Conservation (phyloP, 2,888 invertebrate species). For the Lapara coniferarum region DNA sequence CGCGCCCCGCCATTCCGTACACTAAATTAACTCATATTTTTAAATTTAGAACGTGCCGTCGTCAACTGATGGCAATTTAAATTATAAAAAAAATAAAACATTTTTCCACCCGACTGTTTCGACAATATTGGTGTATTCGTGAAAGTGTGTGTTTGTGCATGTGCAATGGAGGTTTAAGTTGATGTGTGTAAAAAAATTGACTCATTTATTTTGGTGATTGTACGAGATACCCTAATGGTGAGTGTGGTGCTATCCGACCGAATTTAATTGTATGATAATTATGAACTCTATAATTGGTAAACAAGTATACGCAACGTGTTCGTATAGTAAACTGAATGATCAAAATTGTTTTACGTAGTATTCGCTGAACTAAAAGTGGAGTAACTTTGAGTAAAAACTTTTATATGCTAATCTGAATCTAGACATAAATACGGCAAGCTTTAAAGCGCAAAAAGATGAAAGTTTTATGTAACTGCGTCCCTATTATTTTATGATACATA, state of each 20-base stretch:
- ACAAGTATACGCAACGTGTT: not conserved
- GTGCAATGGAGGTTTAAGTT: conserved; percentile 50
- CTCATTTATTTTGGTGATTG: conserved; percentile 50
- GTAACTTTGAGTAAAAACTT: no score
- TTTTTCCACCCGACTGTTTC: conserved; percentile 37
- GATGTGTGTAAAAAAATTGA: conserved; percentile 38
- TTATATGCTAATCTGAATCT: no score
- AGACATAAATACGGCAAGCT: no score
- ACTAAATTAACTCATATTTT: conserved; percentile 23
- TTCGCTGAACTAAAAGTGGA: not conserved
- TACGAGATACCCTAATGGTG: conserved; percentile 62
- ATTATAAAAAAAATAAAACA: conserved; percentile 27
- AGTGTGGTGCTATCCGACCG: conserved; percentile 40
- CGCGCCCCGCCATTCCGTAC: conserved; percentile 52
- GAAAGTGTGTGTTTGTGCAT: conserved; percentile 47
- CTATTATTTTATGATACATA: no score
- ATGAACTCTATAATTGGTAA: not conserved
- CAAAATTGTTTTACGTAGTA: not conserved
- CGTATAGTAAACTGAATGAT: no score
- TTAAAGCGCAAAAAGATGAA: no score
- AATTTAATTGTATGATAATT: conserved; percentile 13
- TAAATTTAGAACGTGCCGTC: conserved; percentile 23
- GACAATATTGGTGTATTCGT: conserved; percentile 40
- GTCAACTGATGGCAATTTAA: conserved; percentile 13
- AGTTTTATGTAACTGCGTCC: no score